These are phyloP conservation scores for Melanophora roralis DNA, from an alignment of 2,888 invertebrate genomes.

Conservation along the genomic window DNA sequence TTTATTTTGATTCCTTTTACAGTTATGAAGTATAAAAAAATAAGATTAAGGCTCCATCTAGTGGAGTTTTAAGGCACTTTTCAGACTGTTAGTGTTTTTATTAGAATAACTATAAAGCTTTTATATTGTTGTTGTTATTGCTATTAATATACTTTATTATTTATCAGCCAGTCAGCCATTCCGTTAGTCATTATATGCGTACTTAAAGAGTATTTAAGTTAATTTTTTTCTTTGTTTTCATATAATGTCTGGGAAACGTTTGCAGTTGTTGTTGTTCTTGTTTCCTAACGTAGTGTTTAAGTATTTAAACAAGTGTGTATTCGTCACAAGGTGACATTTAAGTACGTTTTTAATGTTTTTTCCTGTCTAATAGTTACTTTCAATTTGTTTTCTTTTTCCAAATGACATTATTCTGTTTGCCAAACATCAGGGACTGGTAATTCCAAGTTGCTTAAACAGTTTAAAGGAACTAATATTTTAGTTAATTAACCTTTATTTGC, in stretches of 20 bases:
- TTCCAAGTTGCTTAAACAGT: not conserved
- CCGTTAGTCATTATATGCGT: not conserved
- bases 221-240: not conserved
- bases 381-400: not conserved
- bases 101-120: not conserved
- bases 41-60: too few species aligned
- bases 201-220: not conserved
- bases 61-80: not conserved
- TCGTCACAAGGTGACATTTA: conserved; percentile 35
- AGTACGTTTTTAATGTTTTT: not conserved
- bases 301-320: not conserved
- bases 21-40: too few species aligned
- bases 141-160: not conserved
- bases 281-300: not conserved
- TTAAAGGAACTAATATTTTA: not conserved
- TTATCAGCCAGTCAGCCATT: not conserved
- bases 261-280: too few species aligned
- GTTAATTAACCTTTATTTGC: conserved; percentile 30
- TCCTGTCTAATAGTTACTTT: not conserved
- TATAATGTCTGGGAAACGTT: not conserved
- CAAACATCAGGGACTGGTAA: conserved; percentile 1
- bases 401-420: conserved; percentile 38
- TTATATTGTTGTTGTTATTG: not conserved
- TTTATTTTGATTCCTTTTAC: too few species aligned
- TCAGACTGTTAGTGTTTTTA: not conserved